Evolutionary conservation across 2,113 vertebrate genomes (phyloP).

Genomic region (Grus americana): DNA sequence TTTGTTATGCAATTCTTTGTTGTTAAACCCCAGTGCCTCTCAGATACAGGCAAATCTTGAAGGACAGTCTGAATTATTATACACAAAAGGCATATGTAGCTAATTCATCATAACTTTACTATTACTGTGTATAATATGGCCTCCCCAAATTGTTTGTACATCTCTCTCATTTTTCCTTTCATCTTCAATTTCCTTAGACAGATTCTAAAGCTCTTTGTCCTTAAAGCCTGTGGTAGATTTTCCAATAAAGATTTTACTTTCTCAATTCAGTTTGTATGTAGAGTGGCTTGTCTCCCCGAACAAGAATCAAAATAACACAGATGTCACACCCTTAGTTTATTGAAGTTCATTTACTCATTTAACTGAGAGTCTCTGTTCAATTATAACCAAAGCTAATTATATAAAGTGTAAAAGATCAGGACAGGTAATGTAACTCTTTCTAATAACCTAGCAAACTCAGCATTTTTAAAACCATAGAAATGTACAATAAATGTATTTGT

Average conservation of each 20-base stretch:
- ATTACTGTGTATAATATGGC: not conserved
- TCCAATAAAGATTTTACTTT: not conserved
- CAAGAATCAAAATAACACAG: not conserved
- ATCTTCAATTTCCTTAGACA: not conserved
- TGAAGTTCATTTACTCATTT: not conserved
- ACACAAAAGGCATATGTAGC: not conserved
- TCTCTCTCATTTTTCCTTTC: not conserved
- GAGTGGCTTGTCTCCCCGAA: not conserved
- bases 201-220: not conserved
- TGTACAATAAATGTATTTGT: not conserved
- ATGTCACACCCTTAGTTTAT: not conserved
- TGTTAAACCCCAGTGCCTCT: not conserved
- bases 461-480: not conserved
- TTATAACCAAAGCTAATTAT: constrained; percentile 20
- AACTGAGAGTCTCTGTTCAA: not conserved
- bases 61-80: not conserved
- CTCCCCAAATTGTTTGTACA: not conserved
- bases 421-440: not conserved
- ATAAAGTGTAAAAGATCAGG: not conserved
- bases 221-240: not conserved
- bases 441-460: not conserved
- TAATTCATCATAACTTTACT: not conserved
- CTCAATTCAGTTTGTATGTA: not conserved
- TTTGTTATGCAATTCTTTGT: not conserved
- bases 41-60: not conserved